Percentiles rank a stretch among this genome's conserved stretches.
Evolutionary conservation across 2,888 invertebrate species (phyloP).

Genomic region (Fragum whitleyi): DNA sequence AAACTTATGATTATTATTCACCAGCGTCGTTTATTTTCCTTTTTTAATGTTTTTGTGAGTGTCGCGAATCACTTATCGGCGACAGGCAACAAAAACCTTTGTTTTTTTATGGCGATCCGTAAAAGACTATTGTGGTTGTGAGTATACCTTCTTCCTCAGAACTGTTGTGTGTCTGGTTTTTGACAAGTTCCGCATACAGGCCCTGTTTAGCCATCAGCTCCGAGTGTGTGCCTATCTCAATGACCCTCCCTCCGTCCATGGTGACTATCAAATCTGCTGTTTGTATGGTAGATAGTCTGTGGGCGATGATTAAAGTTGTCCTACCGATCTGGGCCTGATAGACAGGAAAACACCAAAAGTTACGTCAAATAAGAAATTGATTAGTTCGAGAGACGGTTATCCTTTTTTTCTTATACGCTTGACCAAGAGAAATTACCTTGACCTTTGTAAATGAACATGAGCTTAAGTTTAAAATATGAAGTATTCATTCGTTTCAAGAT

Average conservation of each 20-base stretch:
- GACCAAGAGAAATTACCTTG: neutral
- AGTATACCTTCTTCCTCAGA: slow-evolving; percentile 26
- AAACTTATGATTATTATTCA: too few species aligned
- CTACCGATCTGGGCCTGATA: slow-evolving; percentile 15
- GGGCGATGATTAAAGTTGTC: slow-evolving; percentile 80
- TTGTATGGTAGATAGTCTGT: slow-evolving; percentile 86
- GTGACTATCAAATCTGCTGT: slow-evolving; percentile 86
- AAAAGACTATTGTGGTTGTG: too few species aligned
- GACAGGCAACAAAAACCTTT: too few species aligned
- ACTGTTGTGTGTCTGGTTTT: slow-evolving; percentile 69
- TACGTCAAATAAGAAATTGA: neutral
- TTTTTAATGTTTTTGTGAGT: too few species aligned
- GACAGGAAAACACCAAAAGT: neutral
- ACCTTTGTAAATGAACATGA: neutral
- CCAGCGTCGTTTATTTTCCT: too few species aligned
- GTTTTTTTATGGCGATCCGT: too few species aligned
- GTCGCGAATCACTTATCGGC: too few species aligned
- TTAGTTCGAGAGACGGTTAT: neutral
- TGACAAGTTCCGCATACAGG: slow-evolving; percentile 85
- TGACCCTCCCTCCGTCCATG: slow-evolving; percentile 86
- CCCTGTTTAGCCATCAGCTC: slow-evolving; percentile 84
- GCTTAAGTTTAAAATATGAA: too few species aligned
- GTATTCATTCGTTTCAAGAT: too few species aligned
- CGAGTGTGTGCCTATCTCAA: slow-evolving; percentile 85
- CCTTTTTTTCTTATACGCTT: neutral